Evolutionary conservation across 30 jellyfish, hydroid and myxozoan species (phyloP).

Genomic region (Nemopilema nomurai): DNA sequence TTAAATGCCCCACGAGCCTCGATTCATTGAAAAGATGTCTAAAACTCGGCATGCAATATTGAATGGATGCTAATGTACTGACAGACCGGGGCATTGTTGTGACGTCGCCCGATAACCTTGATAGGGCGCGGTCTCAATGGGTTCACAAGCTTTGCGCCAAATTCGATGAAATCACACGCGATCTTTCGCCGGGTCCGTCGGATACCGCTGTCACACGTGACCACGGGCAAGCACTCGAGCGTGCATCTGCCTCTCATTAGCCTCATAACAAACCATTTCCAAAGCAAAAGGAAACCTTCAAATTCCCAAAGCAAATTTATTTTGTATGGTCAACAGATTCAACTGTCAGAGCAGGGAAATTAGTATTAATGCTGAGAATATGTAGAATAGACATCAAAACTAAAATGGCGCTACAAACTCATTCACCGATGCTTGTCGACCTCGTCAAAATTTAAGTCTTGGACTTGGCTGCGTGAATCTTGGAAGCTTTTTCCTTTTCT

Average conservation of each 20-base stretch:
- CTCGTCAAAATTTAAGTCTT: too few relatives aligned
- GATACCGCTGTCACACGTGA: slow-evolving; percentile 21
- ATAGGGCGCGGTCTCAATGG: neutral
- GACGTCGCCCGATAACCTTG: neutral
- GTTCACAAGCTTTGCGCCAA: neutral
- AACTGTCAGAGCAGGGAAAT: too few relatives aligned
- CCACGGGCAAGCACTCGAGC: slow-evolving; percentile 41
- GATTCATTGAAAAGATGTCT: too few relatives aligned
- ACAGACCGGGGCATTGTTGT: neutral
- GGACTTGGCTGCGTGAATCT: too few relatives aligned
- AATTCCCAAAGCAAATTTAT: neutral
- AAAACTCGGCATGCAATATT: too few relatives aligned
- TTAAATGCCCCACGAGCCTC: too few relatives aligned
- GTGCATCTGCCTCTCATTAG: slow-evolving; percentile 39
- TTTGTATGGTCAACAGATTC: too few relatives aligned
- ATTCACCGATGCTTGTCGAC: too few relatives aligned
- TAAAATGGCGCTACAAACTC: too few relatives aligned
- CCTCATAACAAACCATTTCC: slow-evolving; percentile 5
- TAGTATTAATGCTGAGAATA: too few relatives aligned
- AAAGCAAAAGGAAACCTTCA: neutral
- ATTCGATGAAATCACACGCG: neutral
- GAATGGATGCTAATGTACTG: neutral
- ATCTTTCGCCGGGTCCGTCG: neutral
- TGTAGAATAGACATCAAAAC: too few relatives aligned
- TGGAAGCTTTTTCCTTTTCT: too few relatives aligned